These are phyloP conservation scores for Seira musarum DNA, from an alignment of 2,888 invertebrate species.

Conservation along the genomic window DNA sequence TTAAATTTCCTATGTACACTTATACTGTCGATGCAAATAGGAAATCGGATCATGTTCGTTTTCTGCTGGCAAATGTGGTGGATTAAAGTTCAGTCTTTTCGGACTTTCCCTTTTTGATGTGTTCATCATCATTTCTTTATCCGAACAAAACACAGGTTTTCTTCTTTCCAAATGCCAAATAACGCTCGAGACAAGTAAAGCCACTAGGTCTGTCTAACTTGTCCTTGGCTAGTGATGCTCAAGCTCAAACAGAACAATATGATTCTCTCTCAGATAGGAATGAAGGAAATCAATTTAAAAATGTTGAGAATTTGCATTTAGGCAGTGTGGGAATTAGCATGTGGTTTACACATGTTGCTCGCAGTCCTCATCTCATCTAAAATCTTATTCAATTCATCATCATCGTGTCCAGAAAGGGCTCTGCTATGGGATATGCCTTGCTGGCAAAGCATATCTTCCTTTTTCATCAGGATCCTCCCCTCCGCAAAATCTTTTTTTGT, in stretches of 20 bases:
- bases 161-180: not conserved
- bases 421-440: not conserved
- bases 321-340: conserved; percentile 65
- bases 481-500: conserved; percentile 24
- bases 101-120: not conserved
- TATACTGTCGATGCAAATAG: not conserved
- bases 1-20: no score
- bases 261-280: no score
- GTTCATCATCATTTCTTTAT: not conserved
- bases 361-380: conserved; percentile 28
- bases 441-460: not conserved
- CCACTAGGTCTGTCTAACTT: conserved; percentile 8
- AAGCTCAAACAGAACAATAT: no score
- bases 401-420: conserved; percentile 13
- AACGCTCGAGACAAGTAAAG: not conserved
- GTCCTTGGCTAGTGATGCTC: conserved; percentile 7
- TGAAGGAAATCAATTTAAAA: not conserved
- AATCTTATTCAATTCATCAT: conserved; percentile 30
- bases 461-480: conserved; percentile 32
- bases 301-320: not conserved
- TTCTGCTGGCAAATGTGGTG: conserved; percentile 14
- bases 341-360: conserved; percentile 65
- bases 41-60: conserved; percentile 3
- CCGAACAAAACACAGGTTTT: conserved; percentile 9
- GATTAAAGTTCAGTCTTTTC: not conserved